Evolutionary conservation across 2,113 vertebrate species (phyloP).

Genomic region (Etheostoma cragini): DNA sequence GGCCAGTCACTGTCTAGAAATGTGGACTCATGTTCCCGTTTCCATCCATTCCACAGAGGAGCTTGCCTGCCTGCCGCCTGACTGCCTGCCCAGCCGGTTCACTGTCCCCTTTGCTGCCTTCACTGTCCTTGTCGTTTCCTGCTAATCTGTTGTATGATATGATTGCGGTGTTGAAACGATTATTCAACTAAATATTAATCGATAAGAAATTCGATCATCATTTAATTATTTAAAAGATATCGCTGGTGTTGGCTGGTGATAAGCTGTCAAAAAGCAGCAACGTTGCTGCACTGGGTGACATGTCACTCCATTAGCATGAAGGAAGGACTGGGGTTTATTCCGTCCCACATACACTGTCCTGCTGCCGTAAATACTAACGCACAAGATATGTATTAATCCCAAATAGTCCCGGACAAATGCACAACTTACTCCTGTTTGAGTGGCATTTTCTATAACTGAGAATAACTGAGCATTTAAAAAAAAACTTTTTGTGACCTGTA

Average conservation of each 20-base stretch:
- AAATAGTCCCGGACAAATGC: background rate
- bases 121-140: slow-evolving; percentile 32
- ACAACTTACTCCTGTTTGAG: background rate
- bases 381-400: background rate
- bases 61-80: slow-evolving; percentile 41
- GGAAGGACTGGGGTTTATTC: background rate
- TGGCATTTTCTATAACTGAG: background rate
- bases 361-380: background rate
- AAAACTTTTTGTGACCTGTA: background rate
- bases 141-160: background rate
- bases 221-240: background rate
- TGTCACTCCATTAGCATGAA: background rate
- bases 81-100: slow-evolving; percentile 47
- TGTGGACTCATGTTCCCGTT: slow-evolving; percentile 76
- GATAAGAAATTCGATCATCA: background rate
- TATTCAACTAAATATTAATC: background rate
- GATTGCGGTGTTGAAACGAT: background rate
- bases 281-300: background rate
- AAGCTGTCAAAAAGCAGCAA: background rate
- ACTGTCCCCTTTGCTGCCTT: slow-evolving; percentile 49
- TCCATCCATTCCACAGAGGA: slow-evolving; percentile 67
- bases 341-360: background rate
- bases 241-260: background rate
- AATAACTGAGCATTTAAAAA: background rate
- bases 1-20: slow-evolving; percentile 79